phyloP scores from a whole-genome alignment of 2,113 vertebrate genomes.

The Eira barbara region DNA sequence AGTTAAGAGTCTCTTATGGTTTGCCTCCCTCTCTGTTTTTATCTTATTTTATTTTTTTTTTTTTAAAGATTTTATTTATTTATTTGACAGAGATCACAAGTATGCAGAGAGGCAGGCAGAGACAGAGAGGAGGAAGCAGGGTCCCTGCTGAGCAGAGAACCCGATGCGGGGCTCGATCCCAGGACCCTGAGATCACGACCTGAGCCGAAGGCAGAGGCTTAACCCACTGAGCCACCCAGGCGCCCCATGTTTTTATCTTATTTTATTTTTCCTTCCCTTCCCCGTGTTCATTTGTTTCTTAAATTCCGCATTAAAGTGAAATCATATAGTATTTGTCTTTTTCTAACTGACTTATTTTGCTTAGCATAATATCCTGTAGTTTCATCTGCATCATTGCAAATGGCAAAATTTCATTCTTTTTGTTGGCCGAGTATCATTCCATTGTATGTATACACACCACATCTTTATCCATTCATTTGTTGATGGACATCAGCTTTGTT shows the following conservation, averaged over 20 bases:
- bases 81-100: too few relatives aligned
- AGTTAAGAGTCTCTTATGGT: not conserved
- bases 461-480: not conserved
- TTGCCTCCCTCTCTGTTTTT: not conserved
- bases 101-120: too few relatives aligned
- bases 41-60: not conserved
- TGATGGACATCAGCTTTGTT: not conserved
- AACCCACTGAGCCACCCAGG: too few relatives aligned
- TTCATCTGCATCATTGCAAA: not conserved
- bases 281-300: too few relatives aligned
- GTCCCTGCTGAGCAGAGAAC: too few relatives aligned
- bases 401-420: not conserved
- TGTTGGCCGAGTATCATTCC: not conserved
- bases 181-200: too few relatives aligned
- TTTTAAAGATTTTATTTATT: too few relatives aligned
- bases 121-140: too few relatives aligned
- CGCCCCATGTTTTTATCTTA: too few relatives aligned
- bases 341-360: not conserved
- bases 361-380: not conserved
- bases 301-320: not conserved
- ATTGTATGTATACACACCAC: not conserved
- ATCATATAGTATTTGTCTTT: not conserved
- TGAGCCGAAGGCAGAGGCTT: too few relatives aligned
- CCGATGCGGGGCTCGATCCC: too few relatives aligned
- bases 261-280: too few relatives aligned